phyloP scores from a whole-genome alignment of 2,888 invertebrate species.

The Agrochola circellaris region DNA sequence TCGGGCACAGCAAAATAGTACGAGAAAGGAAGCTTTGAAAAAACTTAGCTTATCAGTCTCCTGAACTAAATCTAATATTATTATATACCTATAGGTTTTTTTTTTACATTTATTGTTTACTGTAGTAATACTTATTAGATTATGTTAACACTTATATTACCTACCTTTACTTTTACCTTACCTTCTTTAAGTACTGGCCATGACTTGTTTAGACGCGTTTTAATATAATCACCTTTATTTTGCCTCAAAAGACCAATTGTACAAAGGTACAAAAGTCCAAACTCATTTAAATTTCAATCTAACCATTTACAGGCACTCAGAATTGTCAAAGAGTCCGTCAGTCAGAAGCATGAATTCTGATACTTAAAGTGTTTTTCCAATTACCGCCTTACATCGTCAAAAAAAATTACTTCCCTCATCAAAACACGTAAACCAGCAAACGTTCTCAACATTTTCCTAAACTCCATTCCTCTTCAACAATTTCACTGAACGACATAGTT shows the following conservation, averaged over 20 bases:
- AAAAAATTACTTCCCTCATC: not conserved
- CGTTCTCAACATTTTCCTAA: constrained; percentile 25
- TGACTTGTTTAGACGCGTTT: not conserved
- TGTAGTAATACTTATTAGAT: too few species aligned
- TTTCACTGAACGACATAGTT: constrained; percentile 19
- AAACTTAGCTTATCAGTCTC: too few species aligned
- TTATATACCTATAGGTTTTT: too few species aligned
- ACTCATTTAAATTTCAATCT: not conserved
- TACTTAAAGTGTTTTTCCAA: not conserved
- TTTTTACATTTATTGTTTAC: too few species aligned
- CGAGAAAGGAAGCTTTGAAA: too few species aligned
- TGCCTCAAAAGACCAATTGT: not conserved
- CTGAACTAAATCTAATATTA: too few species aligned
- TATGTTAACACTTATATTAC: too few species aligned
- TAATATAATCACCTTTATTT: not conserved
- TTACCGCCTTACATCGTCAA: not conserved
- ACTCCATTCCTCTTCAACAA: constrained; percentile 21
- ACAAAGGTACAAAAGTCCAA: not conserved
- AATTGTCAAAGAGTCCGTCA: not conserved
- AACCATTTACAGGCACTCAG: not conserved
- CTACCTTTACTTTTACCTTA: too few species aligned
- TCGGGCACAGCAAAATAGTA: too few species aligned
- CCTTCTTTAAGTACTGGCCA: not conserved
- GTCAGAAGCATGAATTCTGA: not conserved
- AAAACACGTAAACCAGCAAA: constrained; percentile 2